These are phyloP conservation scores for Poeciliopsis turrubarensis DNA, from an alignment of 2,113 vertebrate species.

Conservation along the genomic window DNA sequence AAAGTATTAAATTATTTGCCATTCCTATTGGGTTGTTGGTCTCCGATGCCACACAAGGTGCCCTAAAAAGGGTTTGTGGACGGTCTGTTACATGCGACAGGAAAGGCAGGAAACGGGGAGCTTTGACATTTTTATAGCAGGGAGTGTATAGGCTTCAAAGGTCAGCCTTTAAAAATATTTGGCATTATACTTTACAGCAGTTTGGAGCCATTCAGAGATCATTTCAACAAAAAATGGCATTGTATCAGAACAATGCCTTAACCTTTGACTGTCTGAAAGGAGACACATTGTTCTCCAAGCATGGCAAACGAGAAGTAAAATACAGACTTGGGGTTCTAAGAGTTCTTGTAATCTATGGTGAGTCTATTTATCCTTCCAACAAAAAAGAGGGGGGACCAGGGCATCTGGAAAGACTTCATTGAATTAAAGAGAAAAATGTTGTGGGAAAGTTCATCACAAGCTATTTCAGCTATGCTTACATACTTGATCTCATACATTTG, in stretches of 20 bases:
- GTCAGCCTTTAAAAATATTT: conserved; percentile 61
- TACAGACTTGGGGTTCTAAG: conserved; percentile 48
- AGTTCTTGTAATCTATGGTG: conserved; percentile 46
- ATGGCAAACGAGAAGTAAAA: conserved; percentile 44
- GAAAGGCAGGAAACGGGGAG: conserved; percentile 44
- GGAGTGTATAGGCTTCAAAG: conserved; percentile 65
- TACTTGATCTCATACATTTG: conserved; percentile 51
- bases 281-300: conserved; percentile 43
- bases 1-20: conserved; percentile 21
- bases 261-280: conserved; percentile 58
- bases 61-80: conserved; percentile 30
- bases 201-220: conserved; percentile 47
- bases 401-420: conserved; percentile 61
- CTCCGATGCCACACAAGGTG: conserved; percentile 38
- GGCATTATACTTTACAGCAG: conserved; percentile 49
- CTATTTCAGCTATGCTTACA: conserved; percentile 78
- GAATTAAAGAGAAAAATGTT: conserved; percentile 63
- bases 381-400: conserved; percentile 29
- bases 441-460: conserved; percentile 83
- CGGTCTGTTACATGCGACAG: conserved; percentile 17
- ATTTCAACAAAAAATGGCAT: conserved; percentile 17
- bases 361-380: conserved; percentile 62
- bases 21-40: conserved; percentile 43
- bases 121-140: conserved; percentile 65
- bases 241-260: conserved; percentile 60